Evolutionary conservation across 1,140 invertebrate genomes (phyloP).

Genomic region (Plectus sambesii): DNA sequence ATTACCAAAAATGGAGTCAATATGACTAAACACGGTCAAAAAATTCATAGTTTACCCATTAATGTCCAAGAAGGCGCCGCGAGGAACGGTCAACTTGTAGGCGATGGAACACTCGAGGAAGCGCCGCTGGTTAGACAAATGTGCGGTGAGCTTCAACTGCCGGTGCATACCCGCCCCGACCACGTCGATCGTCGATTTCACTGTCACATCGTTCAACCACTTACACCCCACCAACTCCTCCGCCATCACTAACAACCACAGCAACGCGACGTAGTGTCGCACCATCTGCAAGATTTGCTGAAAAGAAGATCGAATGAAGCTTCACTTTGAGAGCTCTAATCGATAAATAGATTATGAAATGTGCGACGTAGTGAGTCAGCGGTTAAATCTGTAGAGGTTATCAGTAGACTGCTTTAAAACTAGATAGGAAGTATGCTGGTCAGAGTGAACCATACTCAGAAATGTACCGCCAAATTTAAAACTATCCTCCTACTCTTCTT

Average conservation of each 20-base stretch:
- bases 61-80: conserved; percentile 18
- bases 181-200: conserved; percentile 16
- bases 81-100: conserved; percentile 15
- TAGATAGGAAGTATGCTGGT: no score
- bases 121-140: conserved; percentile 9
- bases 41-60: conserved; percentile 10
- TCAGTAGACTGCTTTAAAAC: no score
- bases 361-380: no score
- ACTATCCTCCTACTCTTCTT: no score
- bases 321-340: conserved; percentile 8
- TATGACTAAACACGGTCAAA: no score
- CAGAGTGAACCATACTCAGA: no score
- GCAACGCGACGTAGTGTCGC: no score
- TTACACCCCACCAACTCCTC: conserved; percentile 11
- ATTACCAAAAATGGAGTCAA: no score
- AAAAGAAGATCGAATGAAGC: background rate
- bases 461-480: no score
- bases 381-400: no score
- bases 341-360: conserved; percentile 10
- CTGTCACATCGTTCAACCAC: conserved; percentile 5
- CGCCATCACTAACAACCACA: background rate
- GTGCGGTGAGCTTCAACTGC: background rate
- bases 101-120: conserved; percentile 16
- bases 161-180: conserved; percentile 15
- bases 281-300: no score